Conservation (phyloP, 2,113 vertebrate species). For the Ceratotherium simum region DNA sequence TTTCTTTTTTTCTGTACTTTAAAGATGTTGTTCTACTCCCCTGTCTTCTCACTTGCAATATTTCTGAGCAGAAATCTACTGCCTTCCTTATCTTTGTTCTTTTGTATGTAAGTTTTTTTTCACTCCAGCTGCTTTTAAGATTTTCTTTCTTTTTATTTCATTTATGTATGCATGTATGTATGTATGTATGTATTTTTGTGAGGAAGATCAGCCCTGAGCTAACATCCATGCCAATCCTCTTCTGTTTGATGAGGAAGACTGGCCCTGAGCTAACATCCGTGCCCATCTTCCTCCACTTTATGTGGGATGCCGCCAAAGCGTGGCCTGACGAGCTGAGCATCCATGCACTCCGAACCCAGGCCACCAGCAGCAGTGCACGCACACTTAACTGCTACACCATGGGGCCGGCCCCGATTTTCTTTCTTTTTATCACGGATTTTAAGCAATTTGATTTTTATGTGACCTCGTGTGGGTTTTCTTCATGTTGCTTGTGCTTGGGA, state of each 20-base stretch:
- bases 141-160: neutral
- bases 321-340: too few species aligned
- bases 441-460: conserved; percentile 12
- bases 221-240: too few species aligned
- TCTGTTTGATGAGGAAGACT: too few species aligned
- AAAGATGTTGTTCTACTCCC: neutral
- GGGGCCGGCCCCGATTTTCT: neutral
- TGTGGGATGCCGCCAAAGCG: too few species aligned
- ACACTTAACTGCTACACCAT: too few species aligned
- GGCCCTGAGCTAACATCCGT: too few species aligned
- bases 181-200: too few species aligned
- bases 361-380: too few species aligned
- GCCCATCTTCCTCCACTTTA: too few species aligned
- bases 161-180: too few species aligned
- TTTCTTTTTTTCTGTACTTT: neutral
- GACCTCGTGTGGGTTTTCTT: neutral
- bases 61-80: neutral
- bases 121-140: neutral
- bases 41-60: neutral
- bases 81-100: neutral
- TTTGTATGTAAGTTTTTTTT: neutral
- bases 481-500: neutral
- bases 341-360: too few species aligned
- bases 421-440: neutral
- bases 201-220: too few species aligned